Percentiles rank a stretch among this genome's conserved stretches.
phyloP scores from a whole-genome alignment of 2,113 vertebrate species.

The Meleagris gallopavo region DNA sequence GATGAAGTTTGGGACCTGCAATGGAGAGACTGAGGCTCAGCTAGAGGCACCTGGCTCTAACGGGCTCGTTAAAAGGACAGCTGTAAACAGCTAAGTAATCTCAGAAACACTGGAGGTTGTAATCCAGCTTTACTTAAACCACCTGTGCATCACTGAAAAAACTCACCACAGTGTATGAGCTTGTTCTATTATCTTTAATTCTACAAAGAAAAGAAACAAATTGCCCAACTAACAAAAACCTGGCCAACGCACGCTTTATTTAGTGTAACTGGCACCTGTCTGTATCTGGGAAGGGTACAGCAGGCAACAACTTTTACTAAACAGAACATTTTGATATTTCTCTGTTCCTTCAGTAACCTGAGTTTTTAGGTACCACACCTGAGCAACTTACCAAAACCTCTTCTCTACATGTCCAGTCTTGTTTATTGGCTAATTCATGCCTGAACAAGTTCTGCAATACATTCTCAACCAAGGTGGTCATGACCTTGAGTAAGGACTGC shows the following conservation, averaged over 20 bases:
- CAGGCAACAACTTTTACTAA: background rate
- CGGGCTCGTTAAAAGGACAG: too few relatives aligned
- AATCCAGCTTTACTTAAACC: background rate
- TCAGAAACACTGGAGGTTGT: background rate
- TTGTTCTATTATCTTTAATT: background rate
- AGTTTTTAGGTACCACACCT: background rate
- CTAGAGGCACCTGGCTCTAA: too few relatives aligned
- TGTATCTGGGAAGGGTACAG: background rate
- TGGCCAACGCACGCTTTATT: accelerated
- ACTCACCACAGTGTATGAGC: too few relatives aligned
- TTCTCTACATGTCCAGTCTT: background rate
- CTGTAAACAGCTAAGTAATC: background rate
- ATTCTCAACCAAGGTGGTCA: background rate
- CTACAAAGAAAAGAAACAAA: background rate
- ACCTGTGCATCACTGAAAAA: background rate
- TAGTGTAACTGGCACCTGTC: background rate
- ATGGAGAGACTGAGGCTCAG: background rate
- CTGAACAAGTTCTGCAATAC: background rate
- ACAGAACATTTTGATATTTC: background rate
- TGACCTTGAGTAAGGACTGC: background rate
- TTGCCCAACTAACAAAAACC: background rate
- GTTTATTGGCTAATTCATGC: background rate
- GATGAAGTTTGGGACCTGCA: slow-evolving; percentile 95
- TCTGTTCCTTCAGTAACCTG: background rate
- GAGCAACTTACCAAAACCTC: background rate